Evolutionary conservation across 2,888 invertebrate species (phyloP).

Genomic region (Callyntrura guangdongensis): DNA sequence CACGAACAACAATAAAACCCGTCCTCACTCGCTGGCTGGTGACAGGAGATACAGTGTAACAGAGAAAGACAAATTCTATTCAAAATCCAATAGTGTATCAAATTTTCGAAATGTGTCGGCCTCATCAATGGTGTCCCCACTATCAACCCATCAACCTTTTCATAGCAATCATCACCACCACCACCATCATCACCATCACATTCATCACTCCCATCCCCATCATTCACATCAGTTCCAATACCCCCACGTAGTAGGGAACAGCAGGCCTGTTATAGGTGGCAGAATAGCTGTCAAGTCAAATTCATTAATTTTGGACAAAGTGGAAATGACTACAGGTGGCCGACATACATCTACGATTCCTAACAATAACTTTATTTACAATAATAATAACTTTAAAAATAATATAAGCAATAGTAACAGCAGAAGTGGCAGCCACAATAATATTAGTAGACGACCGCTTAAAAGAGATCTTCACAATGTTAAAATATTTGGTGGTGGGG

Average conservation of each 20-base stretch:
- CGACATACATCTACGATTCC: slow-evolving; percentile 54
- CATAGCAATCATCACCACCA: slow-evolving; percentile 34
- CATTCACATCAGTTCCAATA: slow-evolving; percentile 51
- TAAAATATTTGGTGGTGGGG: slow-evolving; percentile 31
- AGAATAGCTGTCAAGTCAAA: slow-evolving; percentile 63
- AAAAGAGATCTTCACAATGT: slow-evolving; percentile 45
- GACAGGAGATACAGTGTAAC: slow-evolving; percentile 78
- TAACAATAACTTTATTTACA: slow-evolving; percentile 57
- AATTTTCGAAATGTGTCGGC: slow-evolving; percentile 80
- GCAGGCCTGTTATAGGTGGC: slow-evolving; percentile 74
- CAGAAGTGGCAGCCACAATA: slow-evolving; percentile 43
- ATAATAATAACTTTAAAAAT: slow-evolving; percentile 70
- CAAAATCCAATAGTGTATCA: slow-evolving; percentile 82
- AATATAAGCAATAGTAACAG: slow-evolving; percentile 18
- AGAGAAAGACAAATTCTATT: slow-evolving; percentile 78
- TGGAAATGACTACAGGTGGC: slow-evolving; percentile 12
- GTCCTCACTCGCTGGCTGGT: slow-evolving; percentile 78
- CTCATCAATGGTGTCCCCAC: slow-evolving; percentile 25
- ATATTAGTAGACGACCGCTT: slow-evolving; percentile 46
- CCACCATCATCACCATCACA: slow-evolving; percentile 49
- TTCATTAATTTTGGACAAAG: slow-evolving; percentile 59
- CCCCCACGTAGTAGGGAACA: slow-evolving; percentile 75
- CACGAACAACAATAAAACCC: slow-evolving; percentile 68
- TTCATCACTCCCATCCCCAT: slow-evolving; percentile 41
- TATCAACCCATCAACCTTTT: neutral